Evolutionary conservation across 1,140 invertebrate genomes (phyloP).

Genomic region (Drosophila bocqueti): DNA sequence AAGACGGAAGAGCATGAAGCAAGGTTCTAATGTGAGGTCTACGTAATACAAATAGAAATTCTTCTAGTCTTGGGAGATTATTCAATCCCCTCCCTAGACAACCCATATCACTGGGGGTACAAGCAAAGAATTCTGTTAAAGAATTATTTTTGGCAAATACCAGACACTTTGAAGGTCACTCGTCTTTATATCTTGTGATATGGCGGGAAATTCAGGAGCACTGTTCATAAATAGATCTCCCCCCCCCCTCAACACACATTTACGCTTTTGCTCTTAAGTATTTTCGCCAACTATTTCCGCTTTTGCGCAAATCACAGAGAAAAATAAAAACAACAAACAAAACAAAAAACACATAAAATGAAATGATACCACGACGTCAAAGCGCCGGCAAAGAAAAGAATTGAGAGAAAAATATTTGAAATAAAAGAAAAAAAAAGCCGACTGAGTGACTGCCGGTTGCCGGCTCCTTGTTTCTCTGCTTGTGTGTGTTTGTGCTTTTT

Average conservation of each 20-base stretch:
- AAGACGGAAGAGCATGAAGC: conserved; percentile 19
- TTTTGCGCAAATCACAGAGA: conserved; percentile 60
- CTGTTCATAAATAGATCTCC: conserved; percentile 34
- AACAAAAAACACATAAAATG: conserved; percentile 2
- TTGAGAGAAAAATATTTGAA: conserved; percentile 31
- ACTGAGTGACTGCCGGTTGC: conserved; percentile 51
- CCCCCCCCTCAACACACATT: too few relatives aligned
- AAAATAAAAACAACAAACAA: not conserved
- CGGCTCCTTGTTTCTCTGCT: conserved; percentile 32
- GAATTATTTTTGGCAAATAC: conserved; percentile 51
- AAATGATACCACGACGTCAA: conserved; percentile 46
- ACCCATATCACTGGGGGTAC: not conserved
- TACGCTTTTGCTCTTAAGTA: conserved; percentile 8
- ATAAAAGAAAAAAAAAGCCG: not conserved
- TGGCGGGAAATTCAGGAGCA: conserved; percentile 8
- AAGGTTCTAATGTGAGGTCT: conserved; percentile 12
- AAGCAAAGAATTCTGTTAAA: conserved; percentile 35
- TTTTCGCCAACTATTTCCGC: conserved; percentile 75
- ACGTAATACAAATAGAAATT: conserved; percentile 8
- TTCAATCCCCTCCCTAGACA: conserved; percentile 15
- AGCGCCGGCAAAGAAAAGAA: conserved; percentile 50
- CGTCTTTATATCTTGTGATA: conserved; percentile 39
- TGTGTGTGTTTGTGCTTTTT: not conserved
- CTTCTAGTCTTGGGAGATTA: conserved; percentile 7
- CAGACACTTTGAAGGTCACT: conserved; percentile 45